Evolutionary conservation across 2,888 invertebrate genomes (phyloP).

Genomic region (Exephanes ischioxanthus): DNA sequence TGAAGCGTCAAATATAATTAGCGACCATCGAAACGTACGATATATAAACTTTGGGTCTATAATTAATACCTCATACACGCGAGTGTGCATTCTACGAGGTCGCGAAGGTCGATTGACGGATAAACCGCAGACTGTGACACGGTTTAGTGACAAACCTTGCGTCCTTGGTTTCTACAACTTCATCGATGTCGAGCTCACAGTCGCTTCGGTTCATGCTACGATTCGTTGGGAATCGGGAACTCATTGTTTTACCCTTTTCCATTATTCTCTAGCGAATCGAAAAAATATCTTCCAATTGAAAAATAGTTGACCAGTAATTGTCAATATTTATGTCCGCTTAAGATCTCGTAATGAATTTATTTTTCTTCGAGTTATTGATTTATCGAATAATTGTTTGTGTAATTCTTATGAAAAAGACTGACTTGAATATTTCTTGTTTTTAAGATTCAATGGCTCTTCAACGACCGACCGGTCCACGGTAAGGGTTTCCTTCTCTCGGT

Average conservation of each 20-base stretch:
- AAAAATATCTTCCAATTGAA: background rate
- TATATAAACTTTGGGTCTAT: slow-evolving; percentile 60
- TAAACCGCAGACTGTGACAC: slow-evolving; percentile 63
- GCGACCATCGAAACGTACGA: slow-evolving; percentile 53
- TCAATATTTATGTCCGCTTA: background rate
- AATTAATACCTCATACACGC: slow-evolving; percentile 51
- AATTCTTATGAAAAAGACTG: slow-evolving; percentile 10
- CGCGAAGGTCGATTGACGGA: slow-evolving; percentile 66
- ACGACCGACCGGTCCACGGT: slow-evolving; percentile 90
- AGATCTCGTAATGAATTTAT: background rate
- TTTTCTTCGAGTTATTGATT: background rate
- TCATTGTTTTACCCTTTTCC: background rate
- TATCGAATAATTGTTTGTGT: background rate
- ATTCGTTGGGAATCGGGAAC: background rate
- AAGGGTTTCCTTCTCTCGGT: slow-evolving; percentile 90
- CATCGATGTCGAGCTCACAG: slow-evolving; percentile 13
- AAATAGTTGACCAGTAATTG: background rate
- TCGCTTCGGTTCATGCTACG: slow-evolving; percentile 1
- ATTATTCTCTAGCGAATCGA: background rate
- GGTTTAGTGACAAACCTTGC: slow-evolving; percentile 57
- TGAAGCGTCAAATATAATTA: slow-evolving; percentile 67
- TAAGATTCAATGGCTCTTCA: slow-evolving; percentile 91
- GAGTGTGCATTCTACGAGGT: slow-evolving; percentile 46
- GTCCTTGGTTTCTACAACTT: slow-evolving; percentile 41
- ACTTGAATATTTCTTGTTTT: slow-evolving; percentile 50